Evolutionary conservation across 1,140 invertebrate genomes (phyloP).

Genomic region (Ephestia elutella): DNA sequence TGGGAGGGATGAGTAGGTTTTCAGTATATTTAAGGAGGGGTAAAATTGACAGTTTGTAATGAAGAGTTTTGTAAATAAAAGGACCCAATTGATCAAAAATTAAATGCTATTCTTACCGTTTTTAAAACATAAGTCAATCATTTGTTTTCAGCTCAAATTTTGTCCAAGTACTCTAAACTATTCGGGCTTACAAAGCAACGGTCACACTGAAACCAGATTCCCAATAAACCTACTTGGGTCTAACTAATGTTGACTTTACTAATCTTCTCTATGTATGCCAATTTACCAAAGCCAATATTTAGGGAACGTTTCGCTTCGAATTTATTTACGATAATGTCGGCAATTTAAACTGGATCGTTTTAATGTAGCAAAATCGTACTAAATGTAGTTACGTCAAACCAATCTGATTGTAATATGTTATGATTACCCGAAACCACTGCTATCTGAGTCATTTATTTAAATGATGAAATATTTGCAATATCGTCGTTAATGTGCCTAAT

Average conservation of each 20-base stretch:
- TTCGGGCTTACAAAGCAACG: conserved; percentile 4
- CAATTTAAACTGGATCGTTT: conserved; percentile 5
- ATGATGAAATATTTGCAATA: neutral
- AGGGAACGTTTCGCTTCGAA: neutral
- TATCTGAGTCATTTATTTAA: neutral
- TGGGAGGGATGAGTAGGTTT: too few species aligned
- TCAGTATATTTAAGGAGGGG: too few species aligned
- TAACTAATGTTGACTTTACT: conserved; percentile 1
- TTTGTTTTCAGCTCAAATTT: too few species aligned
- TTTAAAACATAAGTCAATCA: too few species aligned
- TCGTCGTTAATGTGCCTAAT: neutral
- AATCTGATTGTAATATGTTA: neutral
- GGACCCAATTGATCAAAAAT: too few species aligned
- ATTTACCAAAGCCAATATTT: neutral
- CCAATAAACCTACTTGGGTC: neutral
- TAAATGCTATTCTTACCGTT: too few species aligned
- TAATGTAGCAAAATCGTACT: neutral
- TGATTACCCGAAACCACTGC: neutral
- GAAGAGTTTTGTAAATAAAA: too few species aligned
- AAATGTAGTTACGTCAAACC: neutral
- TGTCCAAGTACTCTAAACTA: conserved; percentile 5
- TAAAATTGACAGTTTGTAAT: too few species aligned
- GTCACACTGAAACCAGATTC: neutral
- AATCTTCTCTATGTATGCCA: neutral
- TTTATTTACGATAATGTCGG: conserved; percentile 2